Conservation (phyloP, 2,888 invertebrate species). For the Leucophenga montana region DNA sequence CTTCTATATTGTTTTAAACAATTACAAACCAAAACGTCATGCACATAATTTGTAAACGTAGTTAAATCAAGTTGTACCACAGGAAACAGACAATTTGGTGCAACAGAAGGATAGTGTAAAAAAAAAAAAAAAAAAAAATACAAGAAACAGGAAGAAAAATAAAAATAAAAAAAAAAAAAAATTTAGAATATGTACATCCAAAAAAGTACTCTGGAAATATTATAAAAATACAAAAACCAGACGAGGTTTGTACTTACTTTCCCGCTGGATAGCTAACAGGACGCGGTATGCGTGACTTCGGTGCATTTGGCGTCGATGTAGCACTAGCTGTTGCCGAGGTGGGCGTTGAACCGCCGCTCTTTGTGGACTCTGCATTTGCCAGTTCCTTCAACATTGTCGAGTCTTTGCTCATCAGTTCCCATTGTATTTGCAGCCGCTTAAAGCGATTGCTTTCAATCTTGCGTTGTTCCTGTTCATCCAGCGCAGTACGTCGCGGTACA, state of each 20-base stretch:
- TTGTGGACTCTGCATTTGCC: conserved; percentile 69
- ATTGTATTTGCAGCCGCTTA: conserved; percentile 73
- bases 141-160: conserved; percentile 17
- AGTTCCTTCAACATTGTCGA: conserved; percentile 72
- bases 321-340: conserved; percentile 65
- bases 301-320: conserved; percentile 54
- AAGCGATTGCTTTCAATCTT: conserved; percentile 73
- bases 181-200: background rate
- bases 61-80: background rate
- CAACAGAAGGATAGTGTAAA: conserved; percentile 24
- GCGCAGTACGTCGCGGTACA: conserved; percentile 52
- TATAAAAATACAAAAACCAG: conserved; percentile 2
- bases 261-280: conserved; percentile 73
- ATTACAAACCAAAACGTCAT: conserved; percentile 16
- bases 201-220: background rate
- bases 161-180: conserved; percentile 30
- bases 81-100: background rate
- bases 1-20: conserved; percentile 35
- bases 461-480: conserved; percentile 68
- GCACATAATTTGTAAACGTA: no score
- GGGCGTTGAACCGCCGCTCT: conserved; percentile 73
- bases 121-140: conserved; percentile 32
- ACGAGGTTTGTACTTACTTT: conserved; percentile 69
- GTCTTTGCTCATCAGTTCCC: conserved; percentile 73
- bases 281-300: conserved; percentile 71